These are phyloP conservation scores for Drosophila antonietae DNA, from an alignment of 2,888 invertebrate genomes.

Conservation along the genomic window DNA sequence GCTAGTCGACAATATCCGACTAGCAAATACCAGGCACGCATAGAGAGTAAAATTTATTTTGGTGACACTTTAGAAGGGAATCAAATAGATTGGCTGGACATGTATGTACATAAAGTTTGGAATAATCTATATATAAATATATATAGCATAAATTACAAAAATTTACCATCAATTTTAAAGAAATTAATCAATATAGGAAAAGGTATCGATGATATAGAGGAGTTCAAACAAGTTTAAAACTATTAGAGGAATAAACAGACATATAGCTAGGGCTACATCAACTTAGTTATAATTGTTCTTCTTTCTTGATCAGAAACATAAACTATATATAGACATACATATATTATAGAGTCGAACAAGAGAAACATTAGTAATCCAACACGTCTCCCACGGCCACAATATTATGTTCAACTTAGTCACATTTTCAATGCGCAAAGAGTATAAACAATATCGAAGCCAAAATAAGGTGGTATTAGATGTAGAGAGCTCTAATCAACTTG, in stretches of 20 bases:
- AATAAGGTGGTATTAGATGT: not conserved
- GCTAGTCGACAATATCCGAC: not conserved
- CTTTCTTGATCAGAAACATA: not conserved
- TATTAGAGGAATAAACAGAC: no score
- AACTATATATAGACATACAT: not conserved
- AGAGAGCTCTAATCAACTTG: constrained; percentile 68
- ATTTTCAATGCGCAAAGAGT: no score
- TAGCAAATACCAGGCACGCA: not conserved
- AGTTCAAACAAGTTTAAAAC: not conserved
- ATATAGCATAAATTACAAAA: not conserved
- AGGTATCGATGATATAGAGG: not conserved
- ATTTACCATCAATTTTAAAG: not conserved
- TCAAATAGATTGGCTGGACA: not conserved
- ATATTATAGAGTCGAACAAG: not conserved
- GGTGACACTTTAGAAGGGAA: not conserved
- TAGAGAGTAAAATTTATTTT: not conserved
- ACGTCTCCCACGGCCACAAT: not conserved
- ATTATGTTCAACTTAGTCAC: not conserved
- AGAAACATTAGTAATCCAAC: not conserved
- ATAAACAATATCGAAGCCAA: no score
- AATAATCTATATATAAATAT: not conserved
- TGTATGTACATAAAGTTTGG: not conserved
- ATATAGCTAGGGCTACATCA: no score
- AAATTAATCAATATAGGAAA: not conserved
- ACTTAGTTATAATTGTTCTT: no score